Evolutionary conservation across 2,113 vertebrate genomes (phyloP).

Genomic region (Hippocampus comes): DNA sequence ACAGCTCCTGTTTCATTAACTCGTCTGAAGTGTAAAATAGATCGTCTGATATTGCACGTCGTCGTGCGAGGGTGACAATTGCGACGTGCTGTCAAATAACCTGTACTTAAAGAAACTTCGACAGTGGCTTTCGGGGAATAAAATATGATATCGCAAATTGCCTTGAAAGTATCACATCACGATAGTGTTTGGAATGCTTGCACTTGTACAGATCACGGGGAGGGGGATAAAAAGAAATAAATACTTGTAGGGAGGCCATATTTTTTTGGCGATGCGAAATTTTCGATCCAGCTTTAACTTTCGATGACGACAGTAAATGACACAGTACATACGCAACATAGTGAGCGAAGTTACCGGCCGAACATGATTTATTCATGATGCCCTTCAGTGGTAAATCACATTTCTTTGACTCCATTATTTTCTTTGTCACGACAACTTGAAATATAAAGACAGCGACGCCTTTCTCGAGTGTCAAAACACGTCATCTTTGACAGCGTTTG

Average conservation of each 20-base stretch:
- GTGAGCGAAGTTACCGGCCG: no score
- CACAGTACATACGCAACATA: no score
- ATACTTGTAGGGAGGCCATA: neutral
- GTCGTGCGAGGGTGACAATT: neutral
- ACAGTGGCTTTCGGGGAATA: neutral
- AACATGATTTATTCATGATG: no score
- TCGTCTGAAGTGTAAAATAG: neutral
- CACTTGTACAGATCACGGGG: neutral
- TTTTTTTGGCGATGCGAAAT: neutral
- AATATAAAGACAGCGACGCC: no score
- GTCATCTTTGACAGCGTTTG: no score
- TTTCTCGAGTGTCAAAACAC: no score
- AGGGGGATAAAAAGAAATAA: neutral
- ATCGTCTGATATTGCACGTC: neutral
- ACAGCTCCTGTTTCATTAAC: constrained; percentile 1
- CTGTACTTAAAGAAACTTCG: neutral
- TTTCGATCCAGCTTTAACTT: no score
- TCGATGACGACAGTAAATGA: no score
- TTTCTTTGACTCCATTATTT: no score
- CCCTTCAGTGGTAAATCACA: no score
- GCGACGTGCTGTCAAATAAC: neutral
- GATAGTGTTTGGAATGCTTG: neutral
- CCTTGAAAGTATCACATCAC: neutral
- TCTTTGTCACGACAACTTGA: no score
- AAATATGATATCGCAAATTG: neutral